phyloP scores from a whole-genome alignment of 2,113 vertebrate genomes.

The Phoxinus phoxinus region DNA sequence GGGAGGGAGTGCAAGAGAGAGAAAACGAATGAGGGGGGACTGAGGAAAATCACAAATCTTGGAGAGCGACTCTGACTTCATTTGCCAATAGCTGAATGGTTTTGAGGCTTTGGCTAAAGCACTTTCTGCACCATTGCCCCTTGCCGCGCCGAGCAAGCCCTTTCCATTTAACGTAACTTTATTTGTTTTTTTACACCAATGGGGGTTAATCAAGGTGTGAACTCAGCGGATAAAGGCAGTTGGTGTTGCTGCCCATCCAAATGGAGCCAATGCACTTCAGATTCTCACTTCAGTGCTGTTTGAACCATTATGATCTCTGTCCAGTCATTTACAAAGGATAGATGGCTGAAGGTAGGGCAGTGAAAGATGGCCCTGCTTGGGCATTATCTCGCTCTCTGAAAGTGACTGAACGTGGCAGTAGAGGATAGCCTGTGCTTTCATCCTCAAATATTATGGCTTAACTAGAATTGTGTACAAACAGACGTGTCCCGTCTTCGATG shows the following conservation, averaged over 20 bases:
- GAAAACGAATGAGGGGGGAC: background rate
- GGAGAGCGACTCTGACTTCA: conserved; percentile 48
- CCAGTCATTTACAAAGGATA: conserved; percentile 35
- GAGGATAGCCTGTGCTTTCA: conserved; percentile 11
- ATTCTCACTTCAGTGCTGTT: conserved; percentile 10
- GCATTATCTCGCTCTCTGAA: conserved; percentile 4
- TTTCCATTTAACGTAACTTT: conserved; percentile 49
- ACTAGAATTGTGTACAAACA: conserved; percentile 14
- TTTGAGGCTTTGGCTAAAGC: conserved; percentile 45
- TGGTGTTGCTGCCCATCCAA: conserved; percentile 10
- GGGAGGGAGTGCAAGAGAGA: background rate
- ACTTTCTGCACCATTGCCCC: conserved; percentile 54
- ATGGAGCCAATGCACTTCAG: conserved; percentile 27
- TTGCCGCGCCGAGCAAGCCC: conserved; percentile 48
- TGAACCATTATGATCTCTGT: conserved; percentile 39
- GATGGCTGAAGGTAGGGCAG: conserved; percentile 35
- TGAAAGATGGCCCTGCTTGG: background rate
- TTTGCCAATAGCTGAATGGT: conserved; percentile 54
- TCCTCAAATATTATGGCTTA: conserved; percentile 5
- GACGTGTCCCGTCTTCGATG: background rate
- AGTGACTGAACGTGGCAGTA: background rate
- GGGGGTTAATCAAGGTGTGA: conserved; percentile 53
- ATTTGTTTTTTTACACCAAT: conserved; percentile 44
- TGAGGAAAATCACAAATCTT: conserved; percentile 55
- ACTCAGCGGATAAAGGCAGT: conserved; percentile 29